These are phyloP conservation scores for Bubo blakistoni DNA, from an alignment of 2,113 vertebrate genomes.

Conservation along the genomic window DNA sequence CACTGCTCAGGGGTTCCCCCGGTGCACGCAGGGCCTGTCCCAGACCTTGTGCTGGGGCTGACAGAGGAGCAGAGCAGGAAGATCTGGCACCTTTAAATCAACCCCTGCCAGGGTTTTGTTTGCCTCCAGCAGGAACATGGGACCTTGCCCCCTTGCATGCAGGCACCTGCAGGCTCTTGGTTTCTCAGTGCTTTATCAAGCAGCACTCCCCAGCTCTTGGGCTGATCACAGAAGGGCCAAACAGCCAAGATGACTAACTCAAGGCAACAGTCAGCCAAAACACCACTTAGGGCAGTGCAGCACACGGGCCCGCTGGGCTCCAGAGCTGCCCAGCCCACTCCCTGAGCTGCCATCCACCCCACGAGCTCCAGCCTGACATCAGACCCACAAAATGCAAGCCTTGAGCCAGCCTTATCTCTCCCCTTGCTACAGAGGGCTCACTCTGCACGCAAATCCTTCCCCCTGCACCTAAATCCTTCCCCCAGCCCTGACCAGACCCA, in stretches of 20 bases:
- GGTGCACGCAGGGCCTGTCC: neutral
- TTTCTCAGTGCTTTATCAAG: neutral
- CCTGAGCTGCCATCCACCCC: neutral
- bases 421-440: accelerated
- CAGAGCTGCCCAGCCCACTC: neutral
- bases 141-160: neutral
- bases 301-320: neutral
- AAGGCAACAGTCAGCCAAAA: neutral
- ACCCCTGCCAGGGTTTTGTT: neutral
- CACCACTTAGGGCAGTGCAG: neutral
- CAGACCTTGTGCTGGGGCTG: accelerated
- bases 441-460: neutral
- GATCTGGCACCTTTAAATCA: neutral
- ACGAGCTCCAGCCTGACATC: neutral
- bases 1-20: neutral
- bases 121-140: neutral
- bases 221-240: neutral
- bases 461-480: neutral
- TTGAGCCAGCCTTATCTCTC: neutral
- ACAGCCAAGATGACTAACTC: neutral
- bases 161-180: neutral
- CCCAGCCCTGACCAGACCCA: neutral
- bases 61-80: neutral
- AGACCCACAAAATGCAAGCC: accelerated
- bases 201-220: neutral